phyloP scores from a whole-genome alignment of 53 echinoderm and acorn worm species.

The Stichopus horrens region DNA sequence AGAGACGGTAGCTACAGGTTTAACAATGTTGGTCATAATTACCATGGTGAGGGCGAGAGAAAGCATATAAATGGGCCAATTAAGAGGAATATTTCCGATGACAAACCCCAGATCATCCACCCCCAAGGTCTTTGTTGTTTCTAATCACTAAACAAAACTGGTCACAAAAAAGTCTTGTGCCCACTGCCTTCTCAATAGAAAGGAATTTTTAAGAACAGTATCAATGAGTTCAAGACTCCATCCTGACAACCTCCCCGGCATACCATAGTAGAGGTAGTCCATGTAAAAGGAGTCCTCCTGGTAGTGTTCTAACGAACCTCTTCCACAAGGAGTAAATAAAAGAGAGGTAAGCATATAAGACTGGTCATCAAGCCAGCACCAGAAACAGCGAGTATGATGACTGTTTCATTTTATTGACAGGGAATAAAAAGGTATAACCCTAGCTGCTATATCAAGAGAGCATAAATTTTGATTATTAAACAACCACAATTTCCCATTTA shows the following conservation, averaged over 20 bases:
- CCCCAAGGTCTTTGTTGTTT: not conserved
- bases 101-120: constrained; percentile 5
- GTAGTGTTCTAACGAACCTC: not conserved
- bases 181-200: constrained; percentile 7
- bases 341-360: not conserved
- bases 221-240: constrained; percentile 17
- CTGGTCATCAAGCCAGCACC: constrained; percentile 31
- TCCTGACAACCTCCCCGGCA: constrained; percentile 3
- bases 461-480: constrained; percentile 41
- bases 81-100: constrained; percentile 17
- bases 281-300: not conserved
- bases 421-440: not conserved
- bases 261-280: not conserved
- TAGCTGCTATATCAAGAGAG: constrained; percentile 27
- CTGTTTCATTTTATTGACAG: constrained; percentile 35
- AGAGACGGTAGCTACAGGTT: too few relatives aligned
- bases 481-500: constrained; percentile 41
- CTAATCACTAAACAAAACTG: constrained; percentile 41
- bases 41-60: not conserved
- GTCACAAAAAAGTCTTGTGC: constrained; percentile 11
- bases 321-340: not conserved
- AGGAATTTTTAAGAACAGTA: constrained; percentile 41
- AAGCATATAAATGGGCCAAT: constrained; percentile 38
- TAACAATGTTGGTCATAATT: not conserved
- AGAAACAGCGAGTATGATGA: constrained; percentile 7